Evolutionary conservation across 1,140 invertebrate species (phyloP).

Genomic region (Eulimnadia texana): DNA sequence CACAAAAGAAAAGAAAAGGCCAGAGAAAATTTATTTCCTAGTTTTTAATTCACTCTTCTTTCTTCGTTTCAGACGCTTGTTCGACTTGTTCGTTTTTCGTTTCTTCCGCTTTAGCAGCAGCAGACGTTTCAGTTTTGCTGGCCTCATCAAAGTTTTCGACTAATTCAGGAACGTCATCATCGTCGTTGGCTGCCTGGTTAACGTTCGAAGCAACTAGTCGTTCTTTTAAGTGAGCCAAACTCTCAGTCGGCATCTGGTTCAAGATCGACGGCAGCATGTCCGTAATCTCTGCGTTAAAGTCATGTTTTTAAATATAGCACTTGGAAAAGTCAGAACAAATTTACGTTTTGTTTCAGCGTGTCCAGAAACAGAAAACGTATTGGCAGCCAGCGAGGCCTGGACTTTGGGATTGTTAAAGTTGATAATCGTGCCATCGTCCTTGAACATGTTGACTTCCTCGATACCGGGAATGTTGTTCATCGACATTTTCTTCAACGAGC

Average conservation of each 20-base stretch:
- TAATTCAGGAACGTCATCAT: constrained; percentile 91
- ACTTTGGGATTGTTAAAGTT: constrained; percentile 99
- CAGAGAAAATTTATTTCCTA: too few species aligned
- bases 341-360: constrained; percentile 90
- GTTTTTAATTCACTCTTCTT: too few species aligned
- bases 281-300: constrained; percentile 51
- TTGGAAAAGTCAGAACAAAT: constrained; percentile 16
- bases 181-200: constrained; percentile 53
- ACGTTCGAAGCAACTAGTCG: constrained; percentile 53
- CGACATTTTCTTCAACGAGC: constrained; percentile 90
- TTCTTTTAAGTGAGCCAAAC: constrained; percentile 76
- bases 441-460: constrained; percentile 98
- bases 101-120: too few species aligned
- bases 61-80: too few species aligned
- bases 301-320: neutral
- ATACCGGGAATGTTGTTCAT: constrained; percentile 96
- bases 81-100: too few species aligned
- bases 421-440: constrained; percentile 97
- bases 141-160: constrained; percentile 96
- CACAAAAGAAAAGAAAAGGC: too few species aligned
- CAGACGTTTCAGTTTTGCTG: constrained; percentile 70
- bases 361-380: constrained; percentile 97
- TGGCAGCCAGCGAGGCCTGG: constrained; percentile 93
- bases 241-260: constrained; percentile 80
- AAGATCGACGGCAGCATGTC: constrained; percentile 93